Evolutionary conservation across 2,888 invertebrate species (phyloP).

Genomic region (Temnothorax ravouxi): DNA sequence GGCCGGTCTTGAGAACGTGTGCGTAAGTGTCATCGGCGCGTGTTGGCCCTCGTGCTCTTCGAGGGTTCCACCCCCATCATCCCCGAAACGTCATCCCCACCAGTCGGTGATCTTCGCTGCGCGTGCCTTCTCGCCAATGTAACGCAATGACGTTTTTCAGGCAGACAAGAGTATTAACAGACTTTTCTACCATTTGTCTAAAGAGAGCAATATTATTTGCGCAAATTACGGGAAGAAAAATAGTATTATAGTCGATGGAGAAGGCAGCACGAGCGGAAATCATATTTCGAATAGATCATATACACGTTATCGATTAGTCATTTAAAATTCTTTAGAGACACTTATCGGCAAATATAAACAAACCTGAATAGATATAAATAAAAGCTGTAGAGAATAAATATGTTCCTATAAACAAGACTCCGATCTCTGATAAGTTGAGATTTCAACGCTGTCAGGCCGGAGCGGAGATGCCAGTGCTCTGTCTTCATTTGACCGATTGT

Average conservation of each 20-base stretch:
- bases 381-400: not conserved
- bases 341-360: not conserved
- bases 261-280: not conserved
- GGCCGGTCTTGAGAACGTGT: conserved; percentile 73
- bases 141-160: conserved; percentile 43
- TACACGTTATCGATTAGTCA: not conserved
- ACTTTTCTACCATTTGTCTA: not conserved
- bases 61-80: conserved; percentile 68
- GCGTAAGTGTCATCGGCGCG: conserved; percentile 83
- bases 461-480: conserved; percentile 69
- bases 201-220: not conserved
- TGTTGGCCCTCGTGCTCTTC: conserved; percentile 80
- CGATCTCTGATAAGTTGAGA: not conserved
- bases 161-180: conserved; percentile 15
- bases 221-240: not conserved
- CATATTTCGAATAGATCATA: not conserved
- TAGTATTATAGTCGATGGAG: not conserved
- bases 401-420: not conserved
- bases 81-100: conserved; percentile 70
- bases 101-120: conserved; percentile 60
- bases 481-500: conserved; percentile 80
- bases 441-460: conserved; percentile 24
- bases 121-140: conserved; percentile 62
- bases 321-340: not conserved
- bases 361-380: not conserved